Base-by-base conservation (phyloP, 1,140 invertebrate species). In the Megalopta genalis region DNA sequence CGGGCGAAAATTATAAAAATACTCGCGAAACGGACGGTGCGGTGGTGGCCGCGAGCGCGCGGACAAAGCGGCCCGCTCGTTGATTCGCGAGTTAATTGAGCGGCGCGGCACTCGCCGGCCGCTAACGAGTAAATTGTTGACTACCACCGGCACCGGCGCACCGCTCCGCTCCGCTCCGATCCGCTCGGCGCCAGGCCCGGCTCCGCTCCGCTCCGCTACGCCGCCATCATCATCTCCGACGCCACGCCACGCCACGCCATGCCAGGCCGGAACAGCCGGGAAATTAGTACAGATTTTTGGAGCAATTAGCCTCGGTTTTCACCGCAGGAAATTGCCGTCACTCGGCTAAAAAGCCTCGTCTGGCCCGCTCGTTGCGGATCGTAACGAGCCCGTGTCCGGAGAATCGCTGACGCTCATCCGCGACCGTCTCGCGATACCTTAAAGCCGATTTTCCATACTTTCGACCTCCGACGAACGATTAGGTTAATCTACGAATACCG, bases 121-220 rank as follows among this genome's bases (percentile, higher is more conserved):
- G 85, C 88, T 91, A 91, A 91, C 88, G 90, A 92, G 91, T 89
- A 90, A 91, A 91, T 91, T 86, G 90, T 87, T 88, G 86, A 89
- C 86, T 81, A 88, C 86, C 86, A 84, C 85, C 80, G 75, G 74
- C 64, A 64, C 32, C 23, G 49, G 67, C 18, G 46, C 16, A 25
- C 12, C 79, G 54, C 68, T 37, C 42, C 42, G 12, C 49, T 52
- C 23, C 16, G 42, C 42, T 42, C 9, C 42, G 42, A 42, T 42
- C 42, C 12, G 42, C 42, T 42, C 62, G 49, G 12, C 12, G 42
- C 42, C 12, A 57, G 16, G 12, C 49, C 5, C 49, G 14, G 49
- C 49, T 3, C 49, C 16, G 18, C 49, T 16, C 49, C 16, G 18
- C 49, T 16, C 16, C 9, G 12, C 42, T 9, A 32, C 42, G 42